phyloP scores from a whole-genome alignment of 2,888 invertebrate genomes.

The Aspidapion aeneum region DNA sequence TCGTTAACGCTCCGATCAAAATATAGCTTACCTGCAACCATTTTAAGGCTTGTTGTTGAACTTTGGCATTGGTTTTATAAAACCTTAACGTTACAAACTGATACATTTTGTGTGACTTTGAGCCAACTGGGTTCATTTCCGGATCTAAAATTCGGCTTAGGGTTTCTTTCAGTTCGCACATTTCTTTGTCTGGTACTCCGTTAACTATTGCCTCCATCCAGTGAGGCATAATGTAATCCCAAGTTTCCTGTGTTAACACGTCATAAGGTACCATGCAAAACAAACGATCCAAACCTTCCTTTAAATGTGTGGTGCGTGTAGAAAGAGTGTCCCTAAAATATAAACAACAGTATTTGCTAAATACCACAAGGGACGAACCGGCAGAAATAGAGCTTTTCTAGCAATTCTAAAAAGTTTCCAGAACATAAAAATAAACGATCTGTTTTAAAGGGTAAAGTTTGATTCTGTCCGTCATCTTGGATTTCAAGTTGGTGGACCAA shows the following conservation, averaged over 20 bases:
- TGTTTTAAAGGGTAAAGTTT: no score
- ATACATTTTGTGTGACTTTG: conserved; percentile 93
- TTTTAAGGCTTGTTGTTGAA: conserved; percentile 83
- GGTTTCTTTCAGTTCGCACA: conserved; percentile 78
- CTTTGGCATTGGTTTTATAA: conserved; percentile 71
- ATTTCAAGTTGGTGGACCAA: no score
- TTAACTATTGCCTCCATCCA: conserved; percentile 98
- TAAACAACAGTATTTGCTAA: background rate
- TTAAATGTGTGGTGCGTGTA: conserved; percentile 84
- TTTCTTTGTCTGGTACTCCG: conserved; percentile 86
- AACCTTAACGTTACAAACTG: conserved; percentile 89
- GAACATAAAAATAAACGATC: no score
- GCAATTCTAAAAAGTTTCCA: no score
- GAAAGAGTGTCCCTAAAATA: conserved; percentile 72
- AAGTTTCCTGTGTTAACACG: conserved; percentile 92
- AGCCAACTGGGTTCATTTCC: conserved; percentile 91
- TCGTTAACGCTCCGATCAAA: background rate
- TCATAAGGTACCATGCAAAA: conserved; percentile 98
- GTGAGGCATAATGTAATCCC: conserved; percentile 98
- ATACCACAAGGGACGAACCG: no score
- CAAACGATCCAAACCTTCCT: conserved; percentile 90
- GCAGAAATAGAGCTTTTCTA: no score
- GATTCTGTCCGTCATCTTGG: no score
- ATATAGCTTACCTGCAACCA: conserved; percentile 75
- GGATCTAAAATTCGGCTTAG: conserved; percentile 93